A percentile compares a stretch with the other conserved stretches of the same genome.
Evolutionary conservation across 2,113 vertebrate genomes (phyloP).

Genomic region (Calcarius ornatus): DNA sequence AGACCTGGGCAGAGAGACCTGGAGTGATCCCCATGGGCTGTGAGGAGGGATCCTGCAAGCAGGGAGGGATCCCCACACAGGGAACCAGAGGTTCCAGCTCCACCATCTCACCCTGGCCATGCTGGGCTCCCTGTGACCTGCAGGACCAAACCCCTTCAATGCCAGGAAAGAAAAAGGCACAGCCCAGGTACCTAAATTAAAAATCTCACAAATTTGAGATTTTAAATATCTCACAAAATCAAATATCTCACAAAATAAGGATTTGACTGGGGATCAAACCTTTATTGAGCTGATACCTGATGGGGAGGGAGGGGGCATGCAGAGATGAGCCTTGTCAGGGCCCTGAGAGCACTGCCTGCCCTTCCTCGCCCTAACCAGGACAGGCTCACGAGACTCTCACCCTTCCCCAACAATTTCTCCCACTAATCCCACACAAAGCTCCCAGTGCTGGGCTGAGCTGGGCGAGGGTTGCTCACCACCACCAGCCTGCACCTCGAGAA

Average conservation of each 20-base stretch:
- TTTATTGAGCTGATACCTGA: neutral
- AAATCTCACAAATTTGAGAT: no score
- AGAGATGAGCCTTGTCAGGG: neutral
- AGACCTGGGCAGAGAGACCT: neutral
- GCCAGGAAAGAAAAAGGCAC: neutral
- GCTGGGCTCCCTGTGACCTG: neutral
- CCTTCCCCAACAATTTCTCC: neutral
- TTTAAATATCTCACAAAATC: no score
- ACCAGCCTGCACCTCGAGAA: neutral
- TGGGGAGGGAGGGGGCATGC: neutral
- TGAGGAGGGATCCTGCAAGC: neutral
- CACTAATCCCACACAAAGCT: neutral
- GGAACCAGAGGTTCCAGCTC: neutral
- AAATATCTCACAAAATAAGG: no score
- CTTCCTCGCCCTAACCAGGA: neutral
- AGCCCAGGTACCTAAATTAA: neutral
- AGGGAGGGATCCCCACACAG: rapidly evolving
- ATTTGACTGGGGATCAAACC: rapidly evolving
- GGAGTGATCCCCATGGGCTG: neutral
- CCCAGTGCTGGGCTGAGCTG: rapidly evolving
- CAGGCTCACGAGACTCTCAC: neutral
- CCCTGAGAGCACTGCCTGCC: neutral
- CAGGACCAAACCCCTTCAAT: neutral
- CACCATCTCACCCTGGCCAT: neutral
- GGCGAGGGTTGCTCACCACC: neutral